Evolutionary conservation across 2,888 invertebrate genomes (phyloP).

Genomic region (Melolontha melolontha): DNA sequence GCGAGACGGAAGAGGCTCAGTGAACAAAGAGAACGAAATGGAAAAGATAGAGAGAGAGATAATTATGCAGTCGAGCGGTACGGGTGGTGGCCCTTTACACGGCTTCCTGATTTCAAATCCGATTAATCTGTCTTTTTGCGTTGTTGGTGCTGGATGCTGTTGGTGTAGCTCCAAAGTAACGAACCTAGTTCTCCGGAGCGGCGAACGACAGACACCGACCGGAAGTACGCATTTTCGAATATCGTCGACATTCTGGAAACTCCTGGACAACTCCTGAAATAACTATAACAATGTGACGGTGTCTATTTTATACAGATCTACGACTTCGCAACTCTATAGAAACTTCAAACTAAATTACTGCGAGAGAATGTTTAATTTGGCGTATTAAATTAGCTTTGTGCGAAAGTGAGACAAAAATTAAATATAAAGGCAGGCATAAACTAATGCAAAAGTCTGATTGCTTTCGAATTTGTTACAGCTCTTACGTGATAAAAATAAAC

Average conservation of each 20-base stretch:
- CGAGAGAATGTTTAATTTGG: too few species aligned
- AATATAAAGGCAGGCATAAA: too few species aligned
- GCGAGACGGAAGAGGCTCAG: conserved; percentile 25
- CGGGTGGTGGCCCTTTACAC: conserved; percentile 61
- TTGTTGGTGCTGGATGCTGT: conserved; percentile 36
- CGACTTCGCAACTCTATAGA: too few species aligned
- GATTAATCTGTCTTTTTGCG: conserved; percentile 62
- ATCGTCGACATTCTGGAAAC: background rate
- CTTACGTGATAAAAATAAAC: too few species aligned
- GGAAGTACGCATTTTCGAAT: conserved; percentile 22
- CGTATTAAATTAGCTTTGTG: too few species aligned
- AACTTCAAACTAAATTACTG: too few species aligned
- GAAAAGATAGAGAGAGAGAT: conserved; percentile 57
- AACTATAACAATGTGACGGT: too few species aligned
- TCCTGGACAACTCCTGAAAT: too few species aligned
- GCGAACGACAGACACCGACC: conserved; percentile 8
- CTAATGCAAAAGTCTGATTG: too few species aligned
- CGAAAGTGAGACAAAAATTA: too few species aligned
- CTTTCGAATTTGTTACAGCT: too few species aligned
- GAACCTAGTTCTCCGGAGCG: conserved; percentile 18
- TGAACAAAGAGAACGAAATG: conserved; percentile 15
- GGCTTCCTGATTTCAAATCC: conserved; percentile 65
- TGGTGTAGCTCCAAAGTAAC: conserved; percentile 24
- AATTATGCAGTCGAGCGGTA: conserved; percentile 63
- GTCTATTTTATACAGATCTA: too few species aligned